Evolutionary conservation across 2,113 vertebrate species (phyloP).

Genomic region (Ageneiosus marmoratus): DNA sequence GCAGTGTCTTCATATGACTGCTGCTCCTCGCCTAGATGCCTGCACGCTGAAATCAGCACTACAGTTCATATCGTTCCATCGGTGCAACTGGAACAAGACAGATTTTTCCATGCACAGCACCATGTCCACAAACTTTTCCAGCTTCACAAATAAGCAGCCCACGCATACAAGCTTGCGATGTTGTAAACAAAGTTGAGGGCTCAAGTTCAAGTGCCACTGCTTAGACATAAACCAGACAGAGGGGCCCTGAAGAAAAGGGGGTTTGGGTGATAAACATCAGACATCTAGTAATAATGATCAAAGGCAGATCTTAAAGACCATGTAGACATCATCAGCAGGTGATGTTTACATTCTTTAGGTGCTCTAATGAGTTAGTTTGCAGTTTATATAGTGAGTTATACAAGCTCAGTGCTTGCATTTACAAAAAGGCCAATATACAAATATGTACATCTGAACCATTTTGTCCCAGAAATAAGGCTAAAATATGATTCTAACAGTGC

Average conservation of each 20-base stretch:
- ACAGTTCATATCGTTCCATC: conserved; percentile 37
- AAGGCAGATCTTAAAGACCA: conserved; percentile 44
- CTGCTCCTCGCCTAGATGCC: conserved; percentile 11
- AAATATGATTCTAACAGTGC: neutral
- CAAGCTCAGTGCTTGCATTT: neutral
- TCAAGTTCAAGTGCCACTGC: conserved; percentile 42
- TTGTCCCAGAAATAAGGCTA: neutral
- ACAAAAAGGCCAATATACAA: neutral
- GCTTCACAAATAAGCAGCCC: conserved; percentile 39
- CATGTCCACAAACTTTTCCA: conserved; percentile 41
- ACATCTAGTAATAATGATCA: conserved; percentile 52
- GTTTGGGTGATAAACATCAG: conserved; percentile 45
- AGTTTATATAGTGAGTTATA: conserved; percentile 21
- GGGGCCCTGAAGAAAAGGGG: neutral
- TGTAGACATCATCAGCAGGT: conserved; percentile 36
- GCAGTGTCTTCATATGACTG: conserved; percentile 43
- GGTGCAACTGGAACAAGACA: conserved; percentile 25
- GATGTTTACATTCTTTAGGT: conserved; percentile 34
- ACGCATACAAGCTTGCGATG: conserved; percentile 14
- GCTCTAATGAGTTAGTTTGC: conserved; percentile 31
- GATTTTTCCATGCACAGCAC: conserved; percentile 22
- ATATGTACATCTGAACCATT: neutral
- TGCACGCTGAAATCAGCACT: conserved; percentile 40
- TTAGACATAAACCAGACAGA: conserved; percentile 38
- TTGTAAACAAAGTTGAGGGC: conserved; percentile 35